phyloP scores from a whole-genome alignment of 2,797 vertebrate genomes.

The Oryzias sinensis region DNA sequence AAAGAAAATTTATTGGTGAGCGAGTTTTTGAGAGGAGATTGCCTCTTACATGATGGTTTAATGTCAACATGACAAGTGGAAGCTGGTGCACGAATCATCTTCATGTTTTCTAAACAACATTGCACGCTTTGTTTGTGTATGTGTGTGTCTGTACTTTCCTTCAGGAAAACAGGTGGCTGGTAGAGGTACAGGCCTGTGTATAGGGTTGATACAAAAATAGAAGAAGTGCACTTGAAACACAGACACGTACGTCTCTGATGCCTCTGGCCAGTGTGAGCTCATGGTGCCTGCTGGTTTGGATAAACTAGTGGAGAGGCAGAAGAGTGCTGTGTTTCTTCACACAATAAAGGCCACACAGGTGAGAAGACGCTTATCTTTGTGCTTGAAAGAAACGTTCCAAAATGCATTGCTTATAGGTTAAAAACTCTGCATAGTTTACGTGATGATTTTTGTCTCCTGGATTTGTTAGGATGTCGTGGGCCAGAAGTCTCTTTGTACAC shows the following conservation, averaged over 20 bases:
- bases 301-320: constrained; percentile 75
- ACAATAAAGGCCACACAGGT: constrained; percentile 75
- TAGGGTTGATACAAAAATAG: constrained; percentile 35
- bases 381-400: no score
- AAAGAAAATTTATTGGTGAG: no score
- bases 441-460: not conserved
- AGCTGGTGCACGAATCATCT: constrained; percentile 19
- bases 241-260: constrained; percentile 54
- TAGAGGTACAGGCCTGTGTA: constrained; percentile 22
- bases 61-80: constrained; percentile 18
- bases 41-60: constrained; percentile 21
- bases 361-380: constrained; percentile 27
- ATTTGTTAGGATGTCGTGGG: constrained; percentile 93
- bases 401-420: no score
- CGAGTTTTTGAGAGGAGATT: constrained; percentile 12
- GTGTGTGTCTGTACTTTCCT: constrained; percentile 1
- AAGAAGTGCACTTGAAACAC: constrained; percentile 24
- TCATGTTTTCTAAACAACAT: constrained; percentile 24
- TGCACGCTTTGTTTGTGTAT: constrained; percentile 37
- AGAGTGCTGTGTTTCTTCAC: constrained; percentile 62
- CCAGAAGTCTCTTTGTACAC: constrained; percentile 88
- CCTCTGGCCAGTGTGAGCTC: constrained; percentile 59
- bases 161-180: constrained; percentile 44
- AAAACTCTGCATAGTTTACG: not conserved
- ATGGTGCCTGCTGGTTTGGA: constrained; percentile 69